Conservation (phyloP, 1,140 invertebrate species). For the Psilanteris sp. region DNA sequence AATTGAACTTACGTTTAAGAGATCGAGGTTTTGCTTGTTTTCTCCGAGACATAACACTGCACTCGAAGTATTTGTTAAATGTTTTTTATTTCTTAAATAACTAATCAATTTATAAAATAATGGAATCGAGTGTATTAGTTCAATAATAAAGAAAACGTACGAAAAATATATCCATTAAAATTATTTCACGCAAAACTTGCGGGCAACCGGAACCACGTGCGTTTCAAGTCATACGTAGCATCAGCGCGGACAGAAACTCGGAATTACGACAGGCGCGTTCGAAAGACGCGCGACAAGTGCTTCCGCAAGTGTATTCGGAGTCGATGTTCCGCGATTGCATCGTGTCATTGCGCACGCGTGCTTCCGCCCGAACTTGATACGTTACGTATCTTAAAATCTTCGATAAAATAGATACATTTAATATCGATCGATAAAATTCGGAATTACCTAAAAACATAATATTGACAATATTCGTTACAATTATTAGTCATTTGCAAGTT, state of each 20-base stretch:
- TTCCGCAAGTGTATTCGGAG: slow-evolving; percentile 52
- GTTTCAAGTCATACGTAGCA: slow-evolving; percentile 11
- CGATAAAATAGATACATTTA: slow-evolving; percentile 4
- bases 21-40: slow-evolving; percentile 81
- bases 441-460: too few species aligned
- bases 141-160: not conserved
- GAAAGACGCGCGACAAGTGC: slow-evolving; percentile 74
- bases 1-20: slow-evolving; percentile 77
- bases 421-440: not conserved
- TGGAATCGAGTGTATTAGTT: too few species aligned
- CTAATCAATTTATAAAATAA: too few species aligned
- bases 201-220: slow-evolving; percentile 59
- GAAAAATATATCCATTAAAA: not conserved
- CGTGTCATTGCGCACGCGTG: slow-evolving; percentile 45
- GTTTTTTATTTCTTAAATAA: too few species aligned
- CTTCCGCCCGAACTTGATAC: slow-evolving; percentile 27
- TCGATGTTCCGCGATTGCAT: slow-evolving; percentile 41
- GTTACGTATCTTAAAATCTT: slow-evolving; percentile 12
- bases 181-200: not conserved
- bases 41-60: slow-evolving; percentile 78
- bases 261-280: slow-evolving; percentile 64
- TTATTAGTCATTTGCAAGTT: too few species aligned
- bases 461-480: too few species aligned
- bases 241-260: slow-evolving; percentile 5
- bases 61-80: slow-evolving; percentile 20